These are phyloP conservation scores for Magallana nippona DNA, from an alignment of 2,888 invertebrate species.

Conservation along the genomic window DNA sequence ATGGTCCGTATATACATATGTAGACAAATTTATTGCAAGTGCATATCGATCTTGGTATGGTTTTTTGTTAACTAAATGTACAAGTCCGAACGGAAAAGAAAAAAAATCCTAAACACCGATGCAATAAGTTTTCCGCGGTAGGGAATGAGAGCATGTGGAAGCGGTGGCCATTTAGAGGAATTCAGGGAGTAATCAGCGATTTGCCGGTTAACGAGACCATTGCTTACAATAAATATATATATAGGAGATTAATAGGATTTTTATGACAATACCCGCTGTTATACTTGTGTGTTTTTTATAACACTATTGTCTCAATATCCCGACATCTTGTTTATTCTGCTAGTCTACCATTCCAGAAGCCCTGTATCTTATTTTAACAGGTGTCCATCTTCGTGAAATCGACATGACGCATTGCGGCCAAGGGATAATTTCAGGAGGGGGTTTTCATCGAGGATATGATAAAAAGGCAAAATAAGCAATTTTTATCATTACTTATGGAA, in stretches of 20 bases:
- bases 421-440: neutral
- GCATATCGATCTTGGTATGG: neutral
- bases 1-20: neutral
- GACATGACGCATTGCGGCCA: neutral
- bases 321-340: conserved; percentile 4
- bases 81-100: neutral
- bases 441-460: neutral
- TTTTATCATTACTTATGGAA: too few relatives aligned
- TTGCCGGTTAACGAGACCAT: too few relatives aligned
- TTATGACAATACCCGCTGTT: neutral
- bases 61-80: neutral
- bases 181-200: too few relatives aligned
- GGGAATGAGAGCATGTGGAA: neutral
- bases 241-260: neutral
- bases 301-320: conserved; percentile 9
- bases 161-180: neutral
- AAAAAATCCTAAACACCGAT: neutral
- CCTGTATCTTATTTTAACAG: conserved; percentile 17
- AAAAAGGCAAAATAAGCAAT: too few relatives aligned
- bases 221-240: too few relatives aligned
- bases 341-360: neutral
- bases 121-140: too few relatives aligned
- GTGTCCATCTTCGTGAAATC: conserved; percentile 26
- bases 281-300: neutral
- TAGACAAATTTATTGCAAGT: neutral